Percentiles rank a stretch among this genome's conserved stretches.
Evolutionary conservation across 92 coral and sea anemone species (phyloP).

Genomic region (Muricea muricata): DNA sequence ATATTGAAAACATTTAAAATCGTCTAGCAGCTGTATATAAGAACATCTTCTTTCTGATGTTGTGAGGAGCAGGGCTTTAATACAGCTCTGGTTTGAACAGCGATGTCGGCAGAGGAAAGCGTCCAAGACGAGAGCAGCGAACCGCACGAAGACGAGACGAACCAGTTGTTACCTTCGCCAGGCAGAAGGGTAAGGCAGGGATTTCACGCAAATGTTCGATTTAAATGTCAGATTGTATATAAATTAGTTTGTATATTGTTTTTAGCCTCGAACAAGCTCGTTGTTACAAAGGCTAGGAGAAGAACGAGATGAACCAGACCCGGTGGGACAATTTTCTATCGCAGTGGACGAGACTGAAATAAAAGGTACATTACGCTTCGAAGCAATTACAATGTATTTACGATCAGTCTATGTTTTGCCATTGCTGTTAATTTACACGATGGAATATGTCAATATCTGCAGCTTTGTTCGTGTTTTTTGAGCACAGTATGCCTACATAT

Average conservation of each 20-base stretch:
- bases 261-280: slow-evolving; percentile 38
- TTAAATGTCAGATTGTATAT: neutral
- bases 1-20: slow-evolving; percentile 18
- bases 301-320: neutral
- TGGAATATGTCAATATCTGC: neutral
- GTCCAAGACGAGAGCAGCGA: neutral
- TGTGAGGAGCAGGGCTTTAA: slow-evolving; percentile 5
- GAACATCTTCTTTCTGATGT: neutral
- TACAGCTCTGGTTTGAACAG: neutral
- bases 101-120: slow-evolving; percentile 5
- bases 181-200: slow-evolving; percentile 9
- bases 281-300: slow-evolving; percentile 22
- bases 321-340: neutral
- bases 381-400: neutral
- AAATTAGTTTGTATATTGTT: neutral
- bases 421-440: neutral
- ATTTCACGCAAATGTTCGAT: neutral
- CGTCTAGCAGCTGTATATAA: slow-evolving; percentile 18
- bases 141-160: neutral
- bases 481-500: neutral
- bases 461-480: neutral
- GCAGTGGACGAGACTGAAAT: slow-evolving; percentile 25
- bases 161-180: neutral
- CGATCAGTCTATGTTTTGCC: neutral
- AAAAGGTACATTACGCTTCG: slow-evolving; percentile 4